A percentile compares a stretch with the other conserved stretches of the same genome.
Conservation (phyloP, 2,888 invertebrate genomes). For the Conomelus anceps region DNA sequence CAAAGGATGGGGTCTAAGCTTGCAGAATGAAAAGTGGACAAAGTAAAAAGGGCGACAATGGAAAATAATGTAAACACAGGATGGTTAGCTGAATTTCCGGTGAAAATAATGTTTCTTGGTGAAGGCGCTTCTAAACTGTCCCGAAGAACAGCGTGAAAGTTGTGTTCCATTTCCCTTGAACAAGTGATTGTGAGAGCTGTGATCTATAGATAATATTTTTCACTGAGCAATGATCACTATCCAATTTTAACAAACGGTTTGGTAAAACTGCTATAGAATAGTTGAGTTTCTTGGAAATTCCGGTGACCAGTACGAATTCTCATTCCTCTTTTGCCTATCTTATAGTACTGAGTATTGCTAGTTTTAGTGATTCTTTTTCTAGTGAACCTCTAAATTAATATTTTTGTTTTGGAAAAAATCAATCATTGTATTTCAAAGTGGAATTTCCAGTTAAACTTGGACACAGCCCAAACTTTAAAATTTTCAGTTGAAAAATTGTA, state of each 20-base stretch:
- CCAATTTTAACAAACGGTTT: not conserved
- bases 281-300: not conserved
- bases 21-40: not conserved
- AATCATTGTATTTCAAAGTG: too few species aligned
- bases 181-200: not conserved
- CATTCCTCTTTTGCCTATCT: too few species aligned
- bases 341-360: too few species aligned
- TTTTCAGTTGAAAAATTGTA: too few species aligned
- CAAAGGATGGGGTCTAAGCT: not conserved
- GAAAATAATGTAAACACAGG: not conserved
- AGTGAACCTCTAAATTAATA: too few species aligned
- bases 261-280: not conserved
- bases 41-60: not conserved
- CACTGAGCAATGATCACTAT: not conserved
- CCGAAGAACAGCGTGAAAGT: not conserved
- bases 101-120: not conserved
- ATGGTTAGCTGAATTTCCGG: not conserved
- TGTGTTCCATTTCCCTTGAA: not conserved
- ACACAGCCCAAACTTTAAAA: too few species aligned
- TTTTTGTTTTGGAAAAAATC: too few species aligned
- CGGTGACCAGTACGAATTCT: not conserved
- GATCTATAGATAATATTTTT: not conserved
- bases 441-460: too few species aligned
- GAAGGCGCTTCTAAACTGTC: not conserved
- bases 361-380: too few species aligned